phyloP scores from a whole-genome alignment of 2,113 vertebrate genomes.

The Cyprinodon tularosa region DNA sequence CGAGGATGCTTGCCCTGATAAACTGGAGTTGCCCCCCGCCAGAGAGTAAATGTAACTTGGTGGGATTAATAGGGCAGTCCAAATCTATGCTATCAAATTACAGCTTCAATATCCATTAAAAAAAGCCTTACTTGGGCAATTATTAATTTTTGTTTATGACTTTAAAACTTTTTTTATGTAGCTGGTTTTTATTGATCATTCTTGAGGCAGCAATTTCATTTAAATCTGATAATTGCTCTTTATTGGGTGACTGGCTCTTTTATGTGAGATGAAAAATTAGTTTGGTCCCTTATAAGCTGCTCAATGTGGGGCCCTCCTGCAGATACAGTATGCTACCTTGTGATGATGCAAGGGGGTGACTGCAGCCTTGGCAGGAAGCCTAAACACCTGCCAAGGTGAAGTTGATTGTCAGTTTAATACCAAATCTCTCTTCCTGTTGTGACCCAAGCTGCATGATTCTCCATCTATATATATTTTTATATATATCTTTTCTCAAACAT shows the following conservation, averaged over 20 bases:
- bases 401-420: slow-evolving; percentile 35
- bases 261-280: slow-evolving; percentile 55
- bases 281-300: slow-evolving; percentile 21
- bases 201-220: slow-evolving; percentile 23
- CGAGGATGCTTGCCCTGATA: too few relatives aligned
- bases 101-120: slow-evolving; percentile 1
- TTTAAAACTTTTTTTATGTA: not conserved
- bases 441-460: slow-evolving; percentile 33
- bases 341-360: slow-evolving; percentile 29
- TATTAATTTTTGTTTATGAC: not conserved
- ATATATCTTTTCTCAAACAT: not conserved
- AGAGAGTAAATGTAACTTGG: too few relatives aligned
- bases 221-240: slow-evolving; percentile 60
- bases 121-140: not conserved
- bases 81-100: slow-evolving; percentile 12
- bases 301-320: slow-evolving; percentile 52
- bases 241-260: slow-evolving; percentile 55
- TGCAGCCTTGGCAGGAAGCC: slow-evolving; percentile 37
- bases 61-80: too few relatives aligned
- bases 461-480: not conserved
- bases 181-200: not conserved
- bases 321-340: slow-evolving; percentile 43
- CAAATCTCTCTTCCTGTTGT: not conserved
- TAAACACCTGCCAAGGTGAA: slow-evolving; percentile 44
- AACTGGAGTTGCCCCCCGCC: too few relatives aligned